Evolutionary conservation across 2,113 vertebrate genomes (phyloP).

Genomic region (Eurystomus gularis): DNA sequence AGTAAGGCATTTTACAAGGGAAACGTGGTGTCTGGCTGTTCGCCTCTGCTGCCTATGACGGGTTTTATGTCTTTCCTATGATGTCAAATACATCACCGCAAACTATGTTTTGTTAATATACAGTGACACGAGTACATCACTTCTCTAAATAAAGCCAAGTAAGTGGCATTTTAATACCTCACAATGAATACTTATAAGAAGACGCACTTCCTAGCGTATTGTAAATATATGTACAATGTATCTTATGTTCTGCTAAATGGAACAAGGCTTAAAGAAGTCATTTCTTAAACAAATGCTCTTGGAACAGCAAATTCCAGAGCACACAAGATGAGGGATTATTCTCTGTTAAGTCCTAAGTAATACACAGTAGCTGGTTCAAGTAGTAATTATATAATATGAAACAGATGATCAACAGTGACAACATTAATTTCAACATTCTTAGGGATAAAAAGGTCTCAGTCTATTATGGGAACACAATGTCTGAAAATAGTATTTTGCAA

Average conservation of each 20-base stretch:
- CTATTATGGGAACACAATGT: background rate
- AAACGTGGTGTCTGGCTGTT: background rate
- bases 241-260: constrained; percentile 10
- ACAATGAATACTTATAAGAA: background rate
- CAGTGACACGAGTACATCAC: background rate
- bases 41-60: background rate
- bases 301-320: constrained; percentile 64
- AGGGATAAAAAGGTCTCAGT: background rate
- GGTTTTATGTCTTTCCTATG: background rate
- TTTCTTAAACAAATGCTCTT: constrained; percentile 62
- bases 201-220: background rate
- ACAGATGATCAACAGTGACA: constrained; percentile 27
- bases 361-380: constrained; percentile 49
- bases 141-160: background rate
- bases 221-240: background rate
- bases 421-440: constrained; percentile 5
- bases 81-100: background rate
- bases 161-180: background rate
- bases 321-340: constrained; percentile 56
- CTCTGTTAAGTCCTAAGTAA: constrained; percentile 53
- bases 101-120: background rate
- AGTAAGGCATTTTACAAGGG: background rate
- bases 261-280: constrained; percentile 43
- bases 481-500: constrained; percentile 11
- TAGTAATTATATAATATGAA: constrained; percentile 55